These are phyloP conservation scores for Melinopterus prodromus DNA, from an alignment of 2,888 invertebrate genomes.

Conservation along the genomic window DNA sequence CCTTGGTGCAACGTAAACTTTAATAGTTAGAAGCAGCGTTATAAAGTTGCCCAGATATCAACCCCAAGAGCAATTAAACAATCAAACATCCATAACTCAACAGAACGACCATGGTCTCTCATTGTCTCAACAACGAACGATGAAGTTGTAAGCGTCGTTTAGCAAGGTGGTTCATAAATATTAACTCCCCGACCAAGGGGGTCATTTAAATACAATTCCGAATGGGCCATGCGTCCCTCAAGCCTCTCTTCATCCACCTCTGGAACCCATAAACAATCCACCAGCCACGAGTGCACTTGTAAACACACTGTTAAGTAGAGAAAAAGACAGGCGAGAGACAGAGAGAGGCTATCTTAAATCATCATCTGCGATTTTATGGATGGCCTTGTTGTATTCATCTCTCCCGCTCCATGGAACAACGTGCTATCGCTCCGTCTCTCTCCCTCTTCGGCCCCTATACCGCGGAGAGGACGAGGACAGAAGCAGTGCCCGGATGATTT, in stretches of 20 bases:
- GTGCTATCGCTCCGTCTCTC: conserved; percentile 42
- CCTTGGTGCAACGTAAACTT: too few relatives aligned
- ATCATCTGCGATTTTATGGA: conserved; percentile 61
- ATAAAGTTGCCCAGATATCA: too few relatives aligned
- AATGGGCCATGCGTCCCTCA: conserved; percentile 39
- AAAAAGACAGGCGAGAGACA: conserved; percentile 51
- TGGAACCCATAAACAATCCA: conserved; percentile 47
- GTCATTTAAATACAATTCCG: conserved; percentile 53
- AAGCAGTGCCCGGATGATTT: conserved; percentile 58
- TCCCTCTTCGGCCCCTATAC: conserved; percentile 41
- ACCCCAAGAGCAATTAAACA: too few relatives aligned
- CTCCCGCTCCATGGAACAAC: conserved; percentile 50
- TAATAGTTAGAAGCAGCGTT: too few relatives aligned
- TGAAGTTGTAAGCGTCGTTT: conserved; percentile 8
- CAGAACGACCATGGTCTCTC: not conserved
- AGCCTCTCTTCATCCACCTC: conserved; percentile 41
- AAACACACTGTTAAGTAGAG: conserved; percentile 58
- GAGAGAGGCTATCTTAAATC: conserved; percentile 58
- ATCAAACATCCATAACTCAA: too few relatives aligned
- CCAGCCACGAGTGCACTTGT: conserved; percentile 54
- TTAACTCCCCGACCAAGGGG: conserved; percentile 47
- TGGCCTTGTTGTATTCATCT: conserved; percentile 55
- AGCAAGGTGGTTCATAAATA: conserved; percentile 49
- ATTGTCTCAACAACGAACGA: not conserved
- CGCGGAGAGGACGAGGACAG: conserved; percentile 50